Evolutionary conservation across 37 sponge, comb jelly and placozoan species (phyloP).

Genomic region (Oopsacas minuta): DNA sequence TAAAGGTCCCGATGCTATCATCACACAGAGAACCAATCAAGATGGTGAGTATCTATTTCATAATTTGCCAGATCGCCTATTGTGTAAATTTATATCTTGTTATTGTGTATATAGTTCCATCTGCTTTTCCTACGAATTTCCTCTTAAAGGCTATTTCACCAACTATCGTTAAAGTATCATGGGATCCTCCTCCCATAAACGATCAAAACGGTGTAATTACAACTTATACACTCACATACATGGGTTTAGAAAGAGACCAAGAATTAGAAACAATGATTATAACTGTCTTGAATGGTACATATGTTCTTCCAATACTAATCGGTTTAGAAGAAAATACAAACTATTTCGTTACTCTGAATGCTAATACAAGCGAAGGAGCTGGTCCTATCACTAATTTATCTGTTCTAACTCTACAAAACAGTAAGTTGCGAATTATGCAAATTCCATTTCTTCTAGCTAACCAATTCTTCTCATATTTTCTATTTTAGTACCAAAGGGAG

Average conservation of each 20-base stretch:
- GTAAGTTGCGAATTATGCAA: background rate
- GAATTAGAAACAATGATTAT: background rate
- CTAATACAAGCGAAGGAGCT: background rate
- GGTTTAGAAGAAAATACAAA: background rate
- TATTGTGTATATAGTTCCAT: background rate
- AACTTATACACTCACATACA: background rate
- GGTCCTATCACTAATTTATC: background rate
- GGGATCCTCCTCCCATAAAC: constrained; percentile 3
- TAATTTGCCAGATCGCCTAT: no score
- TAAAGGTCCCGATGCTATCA: background rate
- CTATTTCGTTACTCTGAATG: background rate
- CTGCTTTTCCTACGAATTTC: constrained; percentile 1
- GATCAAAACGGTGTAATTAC: background rate
- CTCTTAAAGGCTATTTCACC: background rate
- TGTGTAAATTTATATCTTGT: background rate
- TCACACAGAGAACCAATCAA: constrained; percentile 14
- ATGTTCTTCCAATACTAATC: background rate
- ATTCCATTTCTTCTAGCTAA: background rate
- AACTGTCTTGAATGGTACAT: background rate
- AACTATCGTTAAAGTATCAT: background rate
- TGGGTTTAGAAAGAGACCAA: background rate
- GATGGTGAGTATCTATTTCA: constrained; percentile 11
- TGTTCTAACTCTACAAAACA: background rate
- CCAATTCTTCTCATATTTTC: background rate
- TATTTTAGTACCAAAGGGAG: background rate